These are phyloP conservation scores for Cheirogaleus medius DNA, from an alignment of 2,113 vertebrate species.

Conservation along the genomic window DNA sequence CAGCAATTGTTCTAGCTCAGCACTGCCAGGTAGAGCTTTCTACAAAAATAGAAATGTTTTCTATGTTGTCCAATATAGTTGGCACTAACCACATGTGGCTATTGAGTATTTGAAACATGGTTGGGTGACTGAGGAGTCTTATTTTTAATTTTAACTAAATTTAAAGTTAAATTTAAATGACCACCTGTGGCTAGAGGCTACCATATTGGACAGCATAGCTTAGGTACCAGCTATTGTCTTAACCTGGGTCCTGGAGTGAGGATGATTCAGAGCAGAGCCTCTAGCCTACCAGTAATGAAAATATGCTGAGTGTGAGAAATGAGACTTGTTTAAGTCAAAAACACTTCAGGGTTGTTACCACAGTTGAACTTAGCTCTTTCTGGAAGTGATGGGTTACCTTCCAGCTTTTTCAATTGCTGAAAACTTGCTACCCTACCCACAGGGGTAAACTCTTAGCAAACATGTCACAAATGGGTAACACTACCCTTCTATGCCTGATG, in stretches of 20 bases:
- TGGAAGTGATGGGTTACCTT: background rate
- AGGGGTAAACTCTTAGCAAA: background rate
- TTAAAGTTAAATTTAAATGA: background rate
- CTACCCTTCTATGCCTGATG: background rate
- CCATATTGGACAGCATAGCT: background rate
- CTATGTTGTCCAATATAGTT: background rate
- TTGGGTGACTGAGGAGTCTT: background rate
- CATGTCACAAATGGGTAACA: background rate
- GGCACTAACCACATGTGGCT: background rate
- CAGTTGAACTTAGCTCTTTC: background rate
- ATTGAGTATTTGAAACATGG: background rate
- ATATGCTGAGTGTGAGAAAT: background rate
- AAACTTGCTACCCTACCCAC: background rate
- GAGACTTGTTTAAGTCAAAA: background rate
- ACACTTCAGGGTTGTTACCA: background rate
- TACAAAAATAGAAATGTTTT: background rate
- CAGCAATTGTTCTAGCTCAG: background rate
- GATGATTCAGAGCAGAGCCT: background rate
- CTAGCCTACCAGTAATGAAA: background rate
- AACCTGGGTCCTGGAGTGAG: background rate
- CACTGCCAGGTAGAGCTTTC: background rate
- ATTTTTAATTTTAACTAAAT: background rate
- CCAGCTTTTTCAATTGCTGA: background rate
- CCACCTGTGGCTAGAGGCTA: background rate
- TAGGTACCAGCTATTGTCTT: background rate